A percentile compares a stretch with the other conserved stretches of the same genome.
These are phyloP conservation scores for Cricetomys ansorgei DNA, from an alignment of 2,113 vertebrate genomes.

Conservation along the genomic window DNA sequence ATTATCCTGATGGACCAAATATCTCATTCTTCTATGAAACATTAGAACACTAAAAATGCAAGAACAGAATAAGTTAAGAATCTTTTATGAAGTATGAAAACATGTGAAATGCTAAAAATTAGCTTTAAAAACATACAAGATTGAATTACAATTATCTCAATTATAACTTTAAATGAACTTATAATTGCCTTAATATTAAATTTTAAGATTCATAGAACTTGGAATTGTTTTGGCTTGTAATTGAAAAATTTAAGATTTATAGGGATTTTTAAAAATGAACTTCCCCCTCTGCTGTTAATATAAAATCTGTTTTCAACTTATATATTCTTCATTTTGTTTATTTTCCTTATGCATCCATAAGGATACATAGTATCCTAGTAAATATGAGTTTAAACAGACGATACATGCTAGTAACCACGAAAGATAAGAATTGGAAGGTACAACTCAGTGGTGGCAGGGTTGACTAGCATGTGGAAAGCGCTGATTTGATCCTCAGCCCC, in stretches of 20 bases:
- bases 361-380: background rate
- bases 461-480: background rate
- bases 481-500: background rate
- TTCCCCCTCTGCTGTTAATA: constrained; percentile 34
- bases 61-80: background rate
- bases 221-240: background rate
- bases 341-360: background rate
- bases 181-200: constrained; percentile 34
- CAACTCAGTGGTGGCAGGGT: background rate
- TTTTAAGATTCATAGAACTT: constrained; percentile 31
- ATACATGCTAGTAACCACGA: background rate
- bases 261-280: background rate
- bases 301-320: constrained; percentile 14
- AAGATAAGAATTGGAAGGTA: background rate
- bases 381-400: constrained; percentile 13
- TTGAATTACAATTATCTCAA: background rate
- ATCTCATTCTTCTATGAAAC: background rate
- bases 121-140: background rate
- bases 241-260: constrained; percentile 38
- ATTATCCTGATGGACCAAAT: background rate
- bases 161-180: constrained; percentile 11
- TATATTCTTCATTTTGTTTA: constrained; percentile 19
- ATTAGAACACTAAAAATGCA: constrained; percentile 30
- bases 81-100: background rate
- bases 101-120: constrained; percentile 14